Base-by-base conservation (phyloP, 92 coral and sea anemone genomes). In the Paragorgia papillata region DNA sequence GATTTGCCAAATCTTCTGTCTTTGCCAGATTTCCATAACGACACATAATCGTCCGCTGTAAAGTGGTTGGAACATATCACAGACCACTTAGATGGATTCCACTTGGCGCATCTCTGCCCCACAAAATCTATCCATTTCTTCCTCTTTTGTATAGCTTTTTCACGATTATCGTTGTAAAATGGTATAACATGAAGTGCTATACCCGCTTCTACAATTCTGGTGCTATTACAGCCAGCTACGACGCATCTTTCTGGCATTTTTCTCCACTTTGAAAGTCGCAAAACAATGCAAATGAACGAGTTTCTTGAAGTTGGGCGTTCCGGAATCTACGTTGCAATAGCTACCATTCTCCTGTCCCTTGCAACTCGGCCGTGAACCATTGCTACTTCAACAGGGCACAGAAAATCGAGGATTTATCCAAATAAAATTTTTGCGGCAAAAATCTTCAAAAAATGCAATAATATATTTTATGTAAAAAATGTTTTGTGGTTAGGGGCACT, bases 211-310 rank as follows among this genome's bases (percentile, higher is more conserved):
- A 17, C 26, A 51, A 5, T 19, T 19, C 26, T 51, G 17, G 17
- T 22, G 58, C 26, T 51, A 22, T 17, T 51, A 17, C 58, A 51
- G 17, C 58, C 58, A 22, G 58, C 58, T 17, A 51, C 58, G 17
- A 51, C 58, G 17, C 58, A 51, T 22, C 58, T 51, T 51, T 51
- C 26, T 22, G 58, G 58, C 58, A 51, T n/a, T 51, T 51, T 51
- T 51, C 5, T 37, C 43, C 6, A 37, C 6, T 37, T 5, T 4
- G 5, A 37, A 37, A 37, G 6, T 4, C 43, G 5, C 43, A 12
- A 5, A 37, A 12, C 12, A 37, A 37, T 4, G 43, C 43, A 12
- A 5, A 4, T 12, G 43, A 37, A 37, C 5, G 43, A n/a, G n/a
- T n/a, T n/a, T n/a, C n/a, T n/a, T n/a, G n/a, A n/a, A 12, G 5